Conservation (phyloP, 1,140 invertebrate species). For the Drosophila pectinifera region DNA sequence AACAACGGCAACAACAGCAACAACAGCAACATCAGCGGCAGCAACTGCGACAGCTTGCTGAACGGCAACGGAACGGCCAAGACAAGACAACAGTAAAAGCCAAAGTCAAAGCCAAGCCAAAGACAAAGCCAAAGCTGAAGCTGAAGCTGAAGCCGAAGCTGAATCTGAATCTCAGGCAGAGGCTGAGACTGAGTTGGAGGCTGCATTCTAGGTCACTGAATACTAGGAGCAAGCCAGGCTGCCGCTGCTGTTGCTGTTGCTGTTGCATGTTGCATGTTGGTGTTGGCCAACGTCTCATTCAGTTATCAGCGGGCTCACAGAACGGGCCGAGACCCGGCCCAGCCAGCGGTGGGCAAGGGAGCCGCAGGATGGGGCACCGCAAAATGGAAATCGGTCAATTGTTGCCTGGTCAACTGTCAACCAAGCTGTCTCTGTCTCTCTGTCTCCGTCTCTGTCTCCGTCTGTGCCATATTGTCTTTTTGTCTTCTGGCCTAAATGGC, state of each 20-base stretch:
- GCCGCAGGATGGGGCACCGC: slow-evolving; percentile 11
- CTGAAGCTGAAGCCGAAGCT: slow-evolving; percentile 13
- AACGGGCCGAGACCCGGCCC: slow-evolving; percentile 25
- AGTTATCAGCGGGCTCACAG: slow-evolving; percentile 61
- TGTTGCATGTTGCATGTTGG: slow-evolving; percentile 56
- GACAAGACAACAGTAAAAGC: slow-evolving; percentile 64
- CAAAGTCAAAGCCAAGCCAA: slow-evolving; percentile 48
- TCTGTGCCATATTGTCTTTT: slow-evolving; percentile 67
- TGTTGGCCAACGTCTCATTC: slow-evolving; percentile 79
- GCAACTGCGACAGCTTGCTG: slow-evolving; percentile 49
- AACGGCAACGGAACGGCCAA: slow-evolving; percentile 54
- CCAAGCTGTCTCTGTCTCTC: slow-evolving; percentile 22
- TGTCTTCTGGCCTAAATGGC: slow-evolving; percentile 76
- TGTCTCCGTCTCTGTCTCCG: slow-evolving; percentile 26
- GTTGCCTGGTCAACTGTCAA: slow-evolving; percentile 73
- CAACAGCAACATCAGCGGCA: slow-evolving; percentile 35
- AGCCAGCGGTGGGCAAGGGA: too few species aligned
- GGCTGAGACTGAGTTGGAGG: slow-evolving; percentile 20
- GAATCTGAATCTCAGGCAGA: slow-evolving; percentile 11
- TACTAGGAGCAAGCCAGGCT: slow-evolving; percentile 57
- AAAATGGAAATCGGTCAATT: slow-evolving; percentile 77
- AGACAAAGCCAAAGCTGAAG: too few species aligned
- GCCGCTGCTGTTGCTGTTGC: slow-evolving; percentile 26
- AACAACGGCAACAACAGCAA: slow-evolving; percentile 31
- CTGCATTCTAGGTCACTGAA: slow-evolving; percentile 81